phyloP scores from a whole-genome alignment of 2,113 vertebrate species.

The Meleagris gallopavo region DNA sequence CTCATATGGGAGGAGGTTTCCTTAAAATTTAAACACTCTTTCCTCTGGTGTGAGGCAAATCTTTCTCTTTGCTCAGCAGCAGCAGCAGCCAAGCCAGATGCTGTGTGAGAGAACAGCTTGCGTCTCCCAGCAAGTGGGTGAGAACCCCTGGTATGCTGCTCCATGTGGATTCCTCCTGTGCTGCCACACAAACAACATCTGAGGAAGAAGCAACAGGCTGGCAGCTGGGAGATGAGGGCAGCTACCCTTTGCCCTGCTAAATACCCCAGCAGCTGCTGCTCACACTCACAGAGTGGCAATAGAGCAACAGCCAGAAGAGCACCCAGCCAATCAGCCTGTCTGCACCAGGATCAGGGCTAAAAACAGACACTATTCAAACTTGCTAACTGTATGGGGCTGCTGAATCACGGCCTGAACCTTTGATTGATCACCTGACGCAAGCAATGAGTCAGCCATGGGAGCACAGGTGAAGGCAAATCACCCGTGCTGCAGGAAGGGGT shows the following conservation, averaged over 20 bases:
- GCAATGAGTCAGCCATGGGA: too few relatives aligned
- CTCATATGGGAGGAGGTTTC: not conserved
- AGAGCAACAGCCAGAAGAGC: conserved; percentile 2
- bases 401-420: too few relatives aligned
- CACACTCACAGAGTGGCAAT: not conserved
- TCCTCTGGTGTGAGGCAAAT: conserved; percentile 1
- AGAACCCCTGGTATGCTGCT: conserved; percentile 62
- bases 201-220: conserved; percentile 35
- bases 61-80: not conserved
- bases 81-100: conserved; percentile 62
- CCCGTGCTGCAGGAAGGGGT: too few relatives aligned
- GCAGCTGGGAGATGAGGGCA: conserved; percentile 4
- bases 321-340: not conserved
- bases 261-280: conserved; percentile 31
- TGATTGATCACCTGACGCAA: too few relatives aligned
- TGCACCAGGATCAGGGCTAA: not conserved
- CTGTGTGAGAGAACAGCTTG: conserved; percentile 45
- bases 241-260: conserved; percentile 7
- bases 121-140: conserved; percentile 3
- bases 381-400: not conserved
- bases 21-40: not conserved
- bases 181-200: conserved; percentile 66
- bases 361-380: fast-evolving
- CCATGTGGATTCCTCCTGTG: conserved; percentile 50
- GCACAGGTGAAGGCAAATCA: too few relatives aligned